A percentile compares a stretch with the other conserved stretches of the same genome.
Evolutionary conservation across 2,113 vertebrate species (phyloP).

Genomic region (Labrus mixtus): DNA sequence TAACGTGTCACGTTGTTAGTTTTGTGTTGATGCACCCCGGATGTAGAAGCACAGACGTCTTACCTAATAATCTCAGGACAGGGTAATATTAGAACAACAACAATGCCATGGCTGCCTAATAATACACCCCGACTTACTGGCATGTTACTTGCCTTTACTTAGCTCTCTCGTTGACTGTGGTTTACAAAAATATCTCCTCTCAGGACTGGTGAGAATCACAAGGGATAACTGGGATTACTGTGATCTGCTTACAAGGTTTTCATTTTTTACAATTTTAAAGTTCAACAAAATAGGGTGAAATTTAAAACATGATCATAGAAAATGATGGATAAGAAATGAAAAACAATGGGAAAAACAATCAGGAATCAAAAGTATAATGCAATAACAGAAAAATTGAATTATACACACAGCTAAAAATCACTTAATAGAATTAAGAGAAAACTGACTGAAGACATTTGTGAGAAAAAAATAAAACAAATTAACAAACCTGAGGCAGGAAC

Average conservation of each 20-base stretch:
- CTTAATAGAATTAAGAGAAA: too few relatives aligned
- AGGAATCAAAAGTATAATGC: neutral
- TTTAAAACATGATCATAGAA: neutral
- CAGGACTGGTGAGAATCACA: neutral
- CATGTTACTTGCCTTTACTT: constrained; percentile 19
- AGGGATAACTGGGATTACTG: constrained; percentile 9
- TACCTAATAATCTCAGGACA: constrained; percentile 37
- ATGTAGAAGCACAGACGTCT: neutral
- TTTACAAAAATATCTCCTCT: constrained; percentile 13
- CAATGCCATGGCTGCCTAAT: constrained; percentile 8
- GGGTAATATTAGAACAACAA: constrained; percentile 32
- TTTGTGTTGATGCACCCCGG: neutral
- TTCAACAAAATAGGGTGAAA: neutral
- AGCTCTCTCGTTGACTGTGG: constrained; percentile 1
- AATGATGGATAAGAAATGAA: neutral
- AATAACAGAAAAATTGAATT: neutral
- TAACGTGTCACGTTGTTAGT: neutral
- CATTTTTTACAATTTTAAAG: neutral
- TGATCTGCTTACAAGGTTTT: constrained; percentile 12
- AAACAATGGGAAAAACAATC: neutral
- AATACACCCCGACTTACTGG: constrained; percentile 6
- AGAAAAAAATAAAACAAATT: too few relatives aligned
- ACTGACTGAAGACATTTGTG: too few relatives aligned
- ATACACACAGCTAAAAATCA: too few relatives aligned
- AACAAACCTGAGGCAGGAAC: too few relatives aligned